Percentiles rank a stretch among this genome's conserved stretches.
Evolutionary conservation across 2,888 invertebrate species (phyloP).

Genomic region (Bellardia pandia): DNA sequence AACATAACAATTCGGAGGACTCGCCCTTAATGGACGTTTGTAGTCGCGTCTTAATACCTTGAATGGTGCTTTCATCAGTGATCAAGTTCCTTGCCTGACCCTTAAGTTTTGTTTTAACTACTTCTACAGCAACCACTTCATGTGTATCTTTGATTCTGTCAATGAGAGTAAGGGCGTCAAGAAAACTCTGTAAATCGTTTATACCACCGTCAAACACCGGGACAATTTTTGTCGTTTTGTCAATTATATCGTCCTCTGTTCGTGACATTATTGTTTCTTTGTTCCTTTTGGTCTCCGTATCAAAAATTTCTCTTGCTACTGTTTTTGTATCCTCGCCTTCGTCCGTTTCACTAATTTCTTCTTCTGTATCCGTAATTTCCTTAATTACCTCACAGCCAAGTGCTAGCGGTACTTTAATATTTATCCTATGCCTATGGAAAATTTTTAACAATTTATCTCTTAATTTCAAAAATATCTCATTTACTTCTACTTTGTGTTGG

Average conservation of each 20-base stretch:
- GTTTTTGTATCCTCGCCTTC: too few relatives aligned
- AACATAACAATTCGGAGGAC: neutral
- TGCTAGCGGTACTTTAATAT: neutral
- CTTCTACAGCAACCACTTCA: neutral
- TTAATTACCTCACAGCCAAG: neutral
- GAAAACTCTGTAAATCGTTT: neutral
- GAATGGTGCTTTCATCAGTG: neutral
- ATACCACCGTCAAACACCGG: neutral
- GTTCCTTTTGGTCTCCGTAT: too few relatives aligned
- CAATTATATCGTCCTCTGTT: neutral
- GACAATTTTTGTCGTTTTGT: neutral
- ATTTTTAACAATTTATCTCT: neutral
- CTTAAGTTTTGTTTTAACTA: neutral
- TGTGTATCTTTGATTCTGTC: too few relatives aligned
- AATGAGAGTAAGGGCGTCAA: neutral
- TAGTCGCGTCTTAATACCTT: neutral
- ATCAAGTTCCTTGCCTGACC: neutral
- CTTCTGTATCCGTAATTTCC: neutral
- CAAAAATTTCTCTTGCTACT: too few relatives aligned
- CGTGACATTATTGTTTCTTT: neutral
- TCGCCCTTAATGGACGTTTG: neutral
- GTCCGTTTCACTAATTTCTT: neutral
- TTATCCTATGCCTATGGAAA: constrained; percentile 2
- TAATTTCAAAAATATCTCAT: neutral
- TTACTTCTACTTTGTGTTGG: neutral